Percentiles rank a stretch among this genome's conserved stretches.
Evolutionary conservation across 2,888 invertebrate species (phyloP).

Genomic region (Macaria liturata): DNA sequence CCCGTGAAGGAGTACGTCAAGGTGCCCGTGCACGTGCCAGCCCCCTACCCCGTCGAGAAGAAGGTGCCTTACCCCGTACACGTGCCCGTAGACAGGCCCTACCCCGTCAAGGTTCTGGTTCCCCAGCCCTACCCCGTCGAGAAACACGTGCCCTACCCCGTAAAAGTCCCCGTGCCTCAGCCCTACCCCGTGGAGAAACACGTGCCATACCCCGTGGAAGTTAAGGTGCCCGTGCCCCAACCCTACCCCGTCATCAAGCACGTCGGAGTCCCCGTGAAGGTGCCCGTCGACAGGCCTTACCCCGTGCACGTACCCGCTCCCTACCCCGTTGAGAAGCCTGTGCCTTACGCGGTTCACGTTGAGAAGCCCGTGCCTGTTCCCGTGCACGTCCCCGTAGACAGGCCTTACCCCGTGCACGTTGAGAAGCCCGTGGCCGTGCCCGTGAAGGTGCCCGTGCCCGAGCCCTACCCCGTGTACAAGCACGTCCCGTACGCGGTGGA

Average conservation of each 20-base stretch:
- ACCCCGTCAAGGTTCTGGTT: constrained; percentile 90
- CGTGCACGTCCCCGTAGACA: constrained; percentile 85
- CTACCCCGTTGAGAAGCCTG: constrained; percentile 85
- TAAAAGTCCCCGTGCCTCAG: constrained; percentile 89
- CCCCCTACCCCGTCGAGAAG: constrained; percentile 91
- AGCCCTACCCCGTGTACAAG: constrained; percentile 86
- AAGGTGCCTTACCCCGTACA: constrained; percentile 87
- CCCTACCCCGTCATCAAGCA: constrained; percentile 88
- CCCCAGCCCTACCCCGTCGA: constrained; percentile 92
- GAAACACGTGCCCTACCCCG: constrained; percentile 88
- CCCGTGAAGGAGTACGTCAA: constrained; percentile 91
- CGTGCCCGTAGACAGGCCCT: constrained; percentile 89
- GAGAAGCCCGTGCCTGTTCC: constrained; percentile 85
- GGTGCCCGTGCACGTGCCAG: constrained; percentile 90
- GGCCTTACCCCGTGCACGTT: constrained; percentile 83
- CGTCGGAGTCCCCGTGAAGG: constrained; percentile 86
- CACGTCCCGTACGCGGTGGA: constrained; percentile 85
- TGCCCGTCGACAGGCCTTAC: constrained; percentile 87
- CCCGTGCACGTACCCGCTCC: constrained; percentile 86
- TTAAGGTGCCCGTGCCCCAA: constrained; percentile 89
- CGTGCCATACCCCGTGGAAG: constrained; percentile 88
- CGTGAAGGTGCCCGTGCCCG: constrained; percentile 83
- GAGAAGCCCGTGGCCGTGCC: constrained; percentile 79
- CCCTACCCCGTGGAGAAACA: constrained; percentile 91
- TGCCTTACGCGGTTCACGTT: constrained; percentile 84